phyloP scores from a whole-genome alignment of 2,113 vertebrate species.

The Ictalurus furcatus region DNA sequence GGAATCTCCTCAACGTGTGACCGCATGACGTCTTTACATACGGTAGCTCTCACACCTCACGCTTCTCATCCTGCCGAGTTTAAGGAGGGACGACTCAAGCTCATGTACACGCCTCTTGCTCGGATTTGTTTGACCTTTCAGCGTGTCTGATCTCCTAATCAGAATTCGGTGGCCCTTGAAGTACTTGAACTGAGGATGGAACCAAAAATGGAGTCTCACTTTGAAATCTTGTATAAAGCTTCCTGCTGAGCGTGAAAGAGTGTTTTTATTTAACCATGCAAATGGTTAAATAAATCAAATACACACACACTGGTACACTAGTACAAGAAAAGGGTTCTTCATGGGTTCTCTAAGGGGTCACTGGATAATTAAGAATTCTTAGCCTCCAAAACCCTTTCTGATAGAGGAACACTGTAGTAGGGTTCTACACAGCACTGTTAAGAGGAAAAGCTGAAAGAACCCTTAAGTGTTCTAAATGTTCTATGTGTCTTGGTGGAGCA shows the following conservation, averaged over 20 bases:
- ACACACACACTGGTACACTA: neutral
- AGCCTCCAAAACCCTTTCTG: neutral
- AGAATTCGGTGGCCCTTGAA: neutral
- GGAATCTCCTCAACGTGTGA: neutral
- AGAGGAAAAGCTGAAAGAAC: neutral
- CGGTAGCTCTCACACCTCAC: neutral
- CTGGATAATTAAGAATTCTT: neutral
- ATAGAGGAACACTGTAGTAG: neutral
- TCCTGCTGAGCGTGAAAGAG: neutral
- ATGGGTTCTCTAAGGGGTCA: neutral
- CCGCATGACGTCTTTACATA: neutral
- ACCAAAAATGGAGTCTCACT: neutral
- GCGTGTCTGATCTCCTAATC: neutral
- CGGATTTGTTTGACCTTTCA: neutral
- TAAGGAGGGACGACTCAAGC: neutral
- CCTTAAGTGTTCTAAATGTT: neutral
- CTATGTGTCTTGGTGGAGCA: neutral
- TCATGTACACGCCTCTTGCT: neutral
- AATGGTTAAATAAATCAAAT: neutral
- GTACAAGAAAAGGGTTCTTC: neutral
- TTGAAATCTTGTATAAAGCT: neutral
- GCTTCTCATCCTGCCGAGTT: neutral
- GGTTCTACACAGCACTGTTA: neutral
- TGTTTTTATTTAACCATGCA: neutral
- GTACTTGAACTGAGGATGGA: neutral